These are phyloP conservation scores for Cathartes aura DNA, from an alignment of 2,113 vertebrate genomes.

Conservation along the genomic window DNA sequence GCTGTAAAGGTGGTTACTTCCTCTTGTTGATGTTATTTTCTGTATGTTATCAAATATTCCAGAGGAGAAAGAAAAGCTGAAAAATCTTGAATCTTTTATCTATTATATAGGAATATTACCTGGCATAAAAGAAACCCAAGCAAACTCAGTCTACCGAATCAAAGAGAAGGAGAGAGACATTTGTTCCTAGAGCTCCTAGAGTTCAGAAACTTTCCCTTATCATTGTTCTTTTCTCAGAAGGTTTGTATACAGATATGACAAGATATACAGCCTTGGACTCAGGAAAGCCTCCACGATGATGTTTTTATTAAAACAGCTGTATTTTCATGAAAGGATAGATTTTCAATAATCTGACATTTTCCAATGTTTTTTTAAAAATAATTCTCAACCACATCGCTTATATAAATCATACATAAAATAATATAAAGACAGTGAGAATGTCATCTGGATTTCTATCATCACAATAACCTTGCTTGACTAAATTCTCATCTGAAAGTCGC, in stretches of 20 bases:
- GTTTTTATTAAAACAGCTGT: background rate
- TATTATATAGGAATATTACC: background rate
- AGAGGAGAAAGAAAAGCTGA: background rate
- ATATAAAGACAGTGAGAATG: background rate
- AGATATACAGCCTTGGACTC: background rate
- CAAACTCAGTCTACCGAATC: background rate
- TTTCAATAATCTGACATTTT: background rate
- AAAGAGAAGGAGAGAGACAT: background rate
- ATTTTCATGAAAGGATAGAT: background rate
- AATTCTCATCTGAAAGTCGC: background rate
- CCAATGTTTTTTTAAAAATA: background rate
- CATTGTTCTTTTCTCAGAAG: background rate
- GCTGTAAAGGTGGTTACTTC: background rate
- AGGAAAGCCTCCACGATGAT: background rate
- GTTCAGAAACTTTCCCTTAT: background rate
- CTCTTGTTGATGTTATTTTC: background rate
- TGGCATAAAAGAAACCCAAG: background rate
- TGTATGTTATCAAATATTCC: background rate
- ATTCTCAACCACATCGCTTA: background rate
- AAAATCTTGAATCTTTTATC: background rate
- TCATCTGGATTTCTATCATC: background rate
- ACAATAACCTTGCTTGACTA: background rate
- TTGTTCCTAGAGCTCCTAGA: background rate
- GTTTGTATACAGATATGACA: background rate
- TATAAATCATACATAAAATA: background rate